Base-by-base conservation (phyloP, 2,888 invertebrate genomes). In the Onchidella celtica region DNA sequence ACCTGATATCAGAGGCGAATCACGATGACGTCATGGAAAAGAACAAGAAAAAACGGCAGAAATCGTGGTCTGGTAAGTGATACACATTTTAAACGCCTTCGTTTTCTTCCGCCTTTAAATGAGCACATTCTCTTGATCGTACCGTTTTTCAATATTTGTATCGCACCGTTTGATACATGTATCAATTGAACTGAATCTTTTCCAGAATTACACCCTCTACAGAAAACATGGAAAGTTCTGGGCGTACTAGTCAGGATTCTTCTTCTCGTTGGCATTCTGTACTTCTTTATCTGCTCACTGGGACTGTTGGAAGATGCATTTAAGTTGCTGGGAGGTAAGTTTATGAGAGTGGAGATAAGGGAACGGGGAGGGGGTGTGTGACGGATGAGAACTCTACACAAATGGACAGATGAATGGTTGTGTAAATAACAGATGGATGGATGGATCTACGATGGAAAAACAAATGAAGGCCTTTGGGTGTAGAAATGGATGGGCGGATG, bases 241-340 rank as follows among this genome's bases (percentile, higher is more conserved):
- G 77, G 81, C 69, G 82, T 83, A 24, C n/a, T 85, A 0, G 81
- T 91, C 88, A 88, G 92, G 87, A 66, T 88, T 9, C 9, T 88
- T 0, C 75, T 83, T 4, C 87, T 91, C 1, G 32, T 91, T 14
- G 83, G 57, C 0, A 86, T 89, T 1, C 88, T 91, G 6, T 91
- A 91, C 79, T 70, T 89, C 69, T 91, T 91, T 84, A 88, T 91
- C 80, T 91, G 91, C 79, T 89, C 91, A 1, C 87, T 91, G 32
- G 91, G 89, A 69, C 86, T 91, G 40, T 85, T 91, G 75, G 90
- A 89, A 76, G 88, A 89, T 17, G 88, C 91, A 9, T 91, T 91
- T 83, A 85, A 88, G 72, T 87, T 91, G 27, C 84, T 91, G 17
- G 91, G 91, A 76, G 91, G 89, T 69, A 86, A 89, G 85, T 79